phyloP scores from a whole-genome alignment of 2,888 invertebrate species.

The Magallana nippona region DNA sequence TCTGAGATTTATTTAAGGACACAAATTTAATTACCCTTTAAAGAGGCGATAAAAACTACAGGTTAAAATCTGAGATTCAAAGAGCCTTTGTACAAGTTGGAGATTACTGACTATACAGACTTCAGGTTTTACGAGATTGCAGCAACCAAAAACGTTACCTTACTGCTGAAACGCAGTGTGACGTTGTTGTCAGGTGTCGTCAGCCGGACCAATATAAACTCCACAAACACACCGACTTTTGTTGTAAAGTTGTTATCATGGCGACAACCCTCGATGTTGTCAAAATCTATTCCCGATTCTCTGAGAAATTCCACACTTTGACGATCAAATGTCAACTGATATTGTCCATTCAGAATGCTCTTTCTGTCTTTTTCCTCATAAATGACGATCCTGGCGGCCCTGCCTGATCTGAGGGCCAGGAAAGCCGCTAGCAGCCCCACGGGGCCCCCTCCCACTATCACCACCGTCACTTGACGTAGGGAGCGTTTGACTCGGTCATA shows the following conservation, averaged over 20 bases:
- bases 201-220: slow-evolving; percentile 72
- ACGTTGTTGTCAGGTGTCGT: slow-evolving; percentile 42
- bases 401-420: slow-evolving; percentile 67
- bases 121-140: background rate
- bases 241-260: slow-evolving; percentile 72
- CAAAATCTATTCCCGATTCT: slow-evolving; percentile 74
- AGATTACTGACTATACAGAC: background rate
- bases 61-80: too few relatives aligned
- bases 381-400: slow-evolving; percentile 67
- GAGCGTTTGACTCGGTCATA: slow-evolving; percentile 67
- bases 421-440: slow-evolving; percentile 72
- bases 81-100: background rate
- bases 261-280: slow-evolving; percentile 77
- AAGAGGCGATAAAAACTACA: too few relatives aligned
- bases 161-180: background rate
- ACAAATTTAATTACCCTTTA: slow-evolving; percentile 29
- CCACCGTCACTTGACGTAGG: slow-evolving; percentile 65
- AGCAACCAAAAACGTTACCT: background rate
- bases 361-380: slow-evolving; percentile 70
- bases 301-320: slow-evolving; percentile 70
- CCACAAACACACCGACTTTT: slow-evolving; percentile 73
- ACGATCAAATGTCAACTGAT: slow-evolving; percentile 74
- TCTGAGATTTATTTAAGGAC: background rate
- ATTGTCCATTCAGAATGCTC: slow-evolving; percentile 65
- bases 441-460: slow-evolving; percentile 76